A percentile compares a stretch with the other conserved stretches of the same genome.
These are phyloP conservation scores for Bombycilla garrulus DNA, from an alignment of 2,113 vertebrate species.

Conservation along the genomic window DNA sequence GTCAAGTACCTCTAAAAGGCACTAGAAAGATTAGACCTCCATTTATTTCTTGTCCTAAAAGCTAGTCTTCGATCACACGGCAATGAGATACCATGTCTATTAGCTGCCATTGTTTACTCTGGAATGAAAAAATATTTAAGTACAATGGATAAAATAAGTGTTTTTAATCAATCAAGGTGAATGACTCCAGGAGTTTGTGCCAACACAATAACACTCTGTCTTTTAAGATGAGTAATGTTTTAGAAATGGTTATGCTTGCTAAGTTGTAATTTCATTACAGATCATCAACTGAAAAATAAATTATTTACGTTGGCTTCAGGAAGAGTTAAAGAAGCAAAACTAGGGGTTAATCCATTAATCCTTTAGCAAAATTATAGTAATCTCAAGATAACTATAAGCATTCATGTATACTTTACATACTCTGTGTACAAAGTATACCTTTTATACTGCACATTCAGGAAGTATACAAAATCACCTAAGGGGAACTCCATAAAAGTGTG, in stretches of 20 bases:
- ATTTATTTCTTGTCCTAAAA: conserved; percentile 48
- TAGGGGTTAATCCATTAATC: background rate
- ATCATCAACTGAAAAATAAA: background rate
- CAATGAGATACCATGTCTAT: background rate
- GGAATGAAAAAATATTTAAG: conserved; percentile 11
- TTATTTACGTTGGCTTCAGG: background rate
- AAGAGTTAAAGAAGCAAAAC: background rate
- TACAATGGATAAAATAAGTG: conserved; percentile 3
- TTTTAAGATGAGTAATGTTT: background rate
- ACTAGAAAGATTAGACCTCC: conserved; percentile 27
- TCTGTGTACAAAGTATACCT: background rate
- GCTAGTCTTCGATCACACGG: conserved; percentile 8
- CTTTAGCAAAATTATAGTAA: background rate
- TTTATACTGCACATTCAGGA: background rate
- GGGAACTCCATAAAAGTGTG: background rate
- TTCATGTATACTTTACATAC: background rate
- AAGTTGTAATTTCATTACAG: conserved; percentile 56
- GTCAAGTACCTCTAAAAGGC: conserved; percentile 49
- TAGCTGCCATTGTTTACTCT: background rate
- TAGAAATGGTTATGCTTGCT: conserved; percentile 28
- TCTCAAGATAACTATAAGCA: background rate
- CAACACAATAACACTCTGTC: background rate
- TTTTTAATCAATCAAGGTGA: conserved; percentile 44
- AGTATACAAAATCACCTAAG: background rate
- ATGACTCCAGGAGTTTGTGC: conserved; percentile 16